Percentiles rank a stretch among this genome's conserved stretches.
phyloP scores from a whole-genome alignment of 2,797 vertebrate genomes.

The Enteromius unitaeniatus region DNA sequence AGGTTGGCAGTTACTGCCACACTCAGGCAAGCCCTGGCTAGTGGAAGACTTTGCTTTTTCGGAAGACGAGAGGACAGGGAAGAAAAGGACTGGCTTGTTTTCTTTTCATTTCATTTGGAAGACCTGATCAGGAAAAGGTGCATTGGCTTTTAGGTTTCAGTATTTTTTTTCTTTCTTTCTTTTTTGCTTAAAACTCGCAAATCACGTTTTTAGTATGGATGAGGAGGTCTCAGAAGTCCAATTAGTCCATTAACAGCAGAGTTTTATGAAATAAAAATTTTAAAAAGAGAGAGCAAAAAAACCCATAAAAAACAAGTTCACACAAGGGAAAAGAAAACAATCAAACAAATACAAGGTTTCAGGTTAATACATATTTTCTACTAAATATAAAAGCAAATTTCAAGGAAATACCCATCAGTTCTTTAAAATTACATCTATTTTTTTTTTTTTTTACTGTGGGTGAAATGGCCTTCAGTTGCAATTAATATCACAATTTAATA shows the following conservation, averaged over 20 bases:
- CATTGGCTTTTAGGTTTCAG: constrained; percentile 20
- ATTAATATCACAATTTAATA: constrained; percentile 38
- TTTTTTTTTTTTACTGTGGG: constrained; percentile 27
- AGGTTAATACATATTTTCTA: constrained; percentile 51
- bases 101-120: constrained; percentile 64
- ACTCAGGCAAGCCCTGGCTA: constrained; percentile 45
- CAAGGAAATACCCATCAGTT: constrained; percentile 57
- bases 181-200: background rate
- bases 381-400: constrained; percentile 45
- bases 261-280: constrained; percentile 3
- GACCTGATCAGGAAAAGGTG: constrained; percentile 66
- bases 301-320: constrained; percentile 32
- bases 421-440: background rate
- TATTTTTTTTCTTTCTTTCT: background rate
- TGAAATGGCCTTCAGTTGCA: constrained; percentile 29
- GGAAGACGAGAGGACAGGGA: constrained; percentile 73
- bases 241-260: constrained; percentile 13
- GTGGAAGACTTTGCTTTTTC: constrained; percentile 63
- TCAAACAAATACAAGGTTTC: constrained; percentile 51
- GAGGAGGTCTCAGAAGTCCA: constrained; percentile 5
- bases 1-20: background rate
- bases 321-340: constrained; percentile 49
- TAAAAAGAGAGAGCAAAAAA: constrained; percentile 43
- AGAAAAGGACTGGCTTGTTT: constrained; percentile 60
- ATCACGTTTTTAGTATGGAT: background rate